These are phyloP conservation scores for Saccostrea glomerata DNA, from an alignment of 1,140 invertebrate species.

Conservation along the genomic window DNA sequence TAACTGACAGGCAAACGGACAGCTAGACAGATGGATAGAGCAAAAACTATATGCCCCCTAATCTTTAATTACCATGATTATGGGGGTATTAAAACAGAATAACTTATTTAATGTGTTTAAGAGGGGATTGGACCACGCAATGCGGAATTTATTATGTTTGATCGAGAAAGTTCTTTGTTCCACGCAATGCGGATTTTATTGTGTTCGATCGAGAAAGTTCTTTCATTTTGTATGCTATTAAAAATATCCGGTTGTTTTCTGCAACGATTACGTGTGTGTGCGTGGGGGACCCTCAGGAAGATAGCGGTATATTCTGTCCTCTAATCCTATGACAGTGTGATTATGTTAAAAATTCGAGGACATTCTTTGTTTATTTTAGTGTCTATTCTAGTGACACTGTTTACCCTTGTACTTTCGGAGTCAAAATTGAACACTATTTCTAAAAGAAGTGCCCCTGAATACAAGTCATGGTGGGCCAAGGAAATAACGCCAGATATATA, in stretches of 20 bases:
- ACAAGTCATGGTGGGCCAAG: conserved; percentile 73
- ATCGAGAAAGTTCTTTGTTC: too few relatives aligned
- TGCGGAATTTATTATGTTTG: too few relatives aligned
- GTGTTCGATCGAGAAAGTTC: background rate
- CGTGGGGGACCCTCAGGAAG: background rate
- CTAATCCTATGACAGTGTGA: background rate
- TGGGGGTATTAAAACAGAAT: too few relatives aligned
- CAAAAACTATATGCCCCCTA: too few relatives aligned
- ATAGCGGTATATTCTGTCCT: background rate
- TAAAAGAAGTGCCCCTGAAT: conserved; percentile 60
- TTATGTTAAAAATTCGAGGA: background rate
- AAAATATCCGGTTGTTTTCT: background rate
- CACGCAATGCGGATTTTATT: background rate
- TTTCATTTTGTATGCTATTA: background rate
- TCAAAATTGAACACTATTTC: conserved; percentile 49
- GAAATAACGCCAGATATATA: conserved; percentile 72
- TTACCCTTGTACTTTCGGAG: background rate
- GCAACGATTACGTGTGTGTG: conserved; percentile 24
- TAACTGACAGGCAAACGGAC: too few relatives aligned
- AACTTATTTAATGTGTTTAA: too few relatives aligned
- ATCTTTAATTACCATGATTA: too few relatives aligned
- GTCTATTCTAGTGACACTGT: background rate
- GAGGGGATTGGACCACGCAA: too few relatives aligned
- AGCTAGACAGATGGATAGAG: too few relatives aligned
- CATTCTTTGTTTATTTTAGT: background rate